phyloP scores from a whole-genome alignment of 64 coral and sea anemone genomes.

The Actinia tenebrosa region DNA sequence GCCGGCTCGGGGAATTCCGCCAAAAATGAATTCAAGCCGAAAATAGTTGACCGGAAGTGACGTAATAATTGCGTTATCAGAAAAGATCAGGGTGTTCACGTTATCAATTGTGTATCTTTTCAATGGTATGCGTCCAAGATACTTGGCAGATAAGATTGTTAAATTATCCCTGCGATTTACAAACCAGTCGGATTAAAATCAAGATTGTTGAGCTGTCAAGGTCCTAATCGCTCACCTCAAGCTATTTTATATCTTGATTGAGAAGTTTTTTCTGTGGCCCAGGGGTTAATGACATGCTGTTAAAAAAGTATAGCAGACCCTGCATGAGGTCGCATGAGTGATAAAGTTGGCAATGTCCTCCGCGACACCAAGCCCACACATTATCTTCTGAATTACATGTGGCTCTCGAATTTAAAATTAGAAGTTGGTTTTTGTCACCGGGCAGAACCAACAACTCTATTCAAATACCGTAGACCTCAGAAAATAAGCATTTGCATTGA shows the following conservation, averaged over 20 bases:
- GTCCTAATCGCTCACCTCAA: neutral
- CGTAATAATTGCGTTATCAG: constrained; percentile 2
- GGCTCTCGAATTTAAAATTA: too few relatives aligned
- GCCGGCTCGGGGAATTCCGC: neutral
- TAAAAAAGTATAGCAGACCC: neutral
- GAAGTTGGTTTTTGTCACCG: too few relatives aligned
- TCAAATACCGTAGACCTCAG: too few relatives aligned
- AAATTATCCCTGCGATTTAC: neutral
- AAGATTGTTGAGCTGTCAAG: neutral
- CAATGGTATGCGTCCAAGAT: neutral
- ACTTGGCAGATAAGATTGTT: neutral
- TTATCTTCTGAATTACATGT: too few relatives aligned
- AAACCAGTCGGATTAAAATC: neutral
- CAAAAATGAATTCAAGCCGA: neutral
- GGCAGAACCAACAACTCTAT: too few relatives aligned
- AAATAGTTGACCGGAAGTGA: constrained; percentile 17
- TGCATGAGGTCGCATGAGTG: neutral
- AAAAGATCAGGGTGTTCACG: neutral
- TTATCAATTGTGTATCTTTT: neutral
- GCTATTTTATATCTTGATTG: neutral
- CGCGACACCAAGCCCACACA: too few relatives aligned
- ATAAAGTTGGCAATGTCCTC: too few relatives aligned
- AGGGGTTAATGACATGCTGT: neutral
- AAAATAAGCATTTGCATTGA: too few relatives aligned
- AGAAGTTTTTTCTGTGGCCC: neutral